Percentiles rank a stretch among this genome's conserved stretches.
Evolutionary conservation across 2,113 vertebrate genomes (phyloP).

Genomic region (Micromys minutus): DNA sequence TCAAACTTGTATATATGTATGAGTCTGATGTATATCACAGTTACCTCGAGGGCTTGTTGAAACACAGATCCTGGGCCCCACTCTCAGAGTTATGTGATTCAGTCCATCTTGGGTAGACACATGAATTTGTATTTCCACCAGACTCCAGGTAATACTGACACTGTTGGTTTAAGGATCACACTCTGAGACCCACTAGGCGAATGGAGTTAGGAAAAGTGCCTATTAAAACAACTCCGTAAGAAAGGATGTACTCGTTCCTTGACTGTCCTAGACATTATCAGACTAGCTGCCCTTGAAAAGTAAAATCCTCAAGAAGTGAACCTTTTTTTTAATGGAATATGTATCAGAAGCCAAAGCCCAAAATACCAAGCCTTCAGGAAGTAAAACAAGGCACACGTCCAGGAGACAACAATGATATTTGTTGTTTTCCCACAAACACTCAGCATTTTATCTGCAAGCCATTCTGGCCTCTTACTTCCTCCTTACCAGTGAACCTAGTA

Average conservation of each 20-base stretch:
- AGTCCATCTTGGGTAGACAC: not conserved
- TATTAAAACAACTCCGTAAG: not conserved
- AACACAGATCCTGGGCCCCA: not conserved
- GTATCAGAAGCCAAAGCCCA: constrained; percentile 19
- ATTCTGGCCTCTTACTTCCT: constrained; percentile 5
- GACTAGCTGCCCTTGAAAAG: not conserved
- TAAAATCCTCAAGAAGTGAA: constrained; percentile 1
- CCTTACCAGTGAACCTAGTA: not conserved
- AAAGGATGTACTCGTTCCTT: not conserved
- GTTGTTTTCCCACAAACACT: not conserved
- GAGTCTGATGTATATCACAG: not conserved
- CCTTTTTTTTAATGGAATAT: not conserved
- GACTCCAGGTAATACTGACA: not conserved
- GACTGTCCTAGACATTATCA: not conserved
- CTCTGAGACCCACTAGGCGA: not conserved
- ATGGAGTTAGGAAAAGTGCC: not conserved
- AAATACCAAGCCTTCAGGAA: not conserved
- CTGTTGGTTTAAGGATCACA: not conserved
- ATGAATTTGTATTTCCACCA: not conserved
- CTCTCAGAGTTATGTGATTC: not conserved
- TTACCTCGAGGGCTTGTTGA: not conserved
- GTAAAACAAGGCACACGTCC: not conserved
- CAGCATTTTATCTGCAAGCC: constrained; percentile 2
- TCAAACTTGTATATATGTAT: not conserved
- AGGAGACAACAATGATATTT: not conserved